Evolutionary conservation across 2,113 vertebrate genomes (phyloP), one percentile per base, ranked within the genome.

Genomic region (Panurus biarmicus): DNA sequence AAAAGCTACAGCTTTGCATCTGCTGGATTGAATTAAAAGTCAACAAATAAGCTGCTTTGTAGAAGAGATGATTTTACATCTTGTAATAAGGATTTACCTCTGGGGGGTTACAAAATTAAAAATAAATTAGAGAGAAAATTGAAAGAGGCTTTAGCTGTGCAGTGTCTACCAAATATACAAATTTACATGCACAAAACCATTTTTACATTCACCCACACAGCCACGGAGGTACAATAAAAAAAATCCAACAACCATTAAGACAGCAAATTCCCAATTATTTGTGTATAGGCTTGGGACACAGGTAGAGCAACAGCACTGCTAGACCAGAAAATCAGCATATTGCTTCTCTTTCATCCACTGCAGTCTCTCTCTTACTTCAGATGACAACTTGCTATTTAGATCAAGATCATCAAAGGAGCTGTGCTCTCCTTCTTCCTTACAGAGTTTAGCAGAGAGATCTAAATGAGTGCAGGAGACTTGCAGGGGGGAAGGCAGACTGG

Each of bases 41-140:
- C 90, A 89, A 60, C 80, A 95, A 93, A 95, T 90, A 87, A 92
- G 80, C 58, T 66, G 64, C 88, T 95, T 91, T 93, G 80, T 74
- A 77, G 69, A 92, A 92, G 58, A 93, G 69, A 87, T 83, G 35
- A 87, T 90, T 94, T 94, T 93, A 89, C 85, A 95, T 77, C 91
- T 82, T 83, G 70, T 83, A 96, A 93, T 84, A 92, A 90, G 91
- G 74, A 82, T 85, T 94, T 88, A 85, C 64, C 76, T 87, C 70
- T 83, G 47, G 42, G 85, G 95, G 87, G 36, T 66, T 93, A 79
- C 79, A 87, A 90, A 95, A 95, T 96, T 94, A 96, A 95, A 96
- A 95, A 96, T 82, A 94, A 96, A 95, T 96, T 95, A 94, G 81
- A 93, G 69, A 87, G 72, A 95, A 94, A 95, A 93, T 95, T 89